phyloP scores from a whole-genome alignment of 2,888 invertebrate species.

The Mylabris sibirica region DNA sequence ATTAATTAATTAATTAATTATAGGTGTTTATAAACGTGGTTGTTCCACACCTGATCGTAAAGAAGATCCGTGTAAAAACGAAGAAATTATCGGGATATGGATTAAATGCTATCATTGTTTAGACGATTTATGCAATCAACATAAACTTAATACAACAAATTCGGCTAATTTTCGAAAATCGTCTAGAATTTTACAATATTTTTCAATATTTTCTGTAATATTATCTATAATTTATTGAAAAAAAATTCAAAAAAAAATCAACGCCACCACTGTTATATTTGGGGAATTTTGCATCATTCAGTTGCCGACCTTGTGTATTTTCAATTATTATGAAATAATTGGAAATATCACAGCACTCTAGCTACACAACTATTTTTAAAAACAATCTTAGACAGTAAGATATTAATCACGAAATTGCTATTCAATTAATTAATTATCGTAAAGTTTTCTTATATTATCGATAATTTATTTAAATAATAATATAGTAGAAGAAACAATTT shows the following conservation, averaged over 20 bases:
- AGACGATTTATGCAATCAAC: background rate
- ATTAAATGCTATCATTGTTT: background rate
- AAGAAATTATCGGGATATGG: slow-evolving; percentile 2
- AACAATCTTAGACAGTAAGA: no score
- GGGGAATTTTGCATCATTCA: background rate
- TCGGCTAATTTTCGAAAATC: background rate
- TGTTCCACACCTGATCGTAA: background rate
- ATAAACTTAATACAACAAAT: background rate
- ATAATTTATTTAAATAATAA: no score
- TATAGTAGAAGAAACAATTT: no score
- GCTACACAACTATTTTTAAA: no score
- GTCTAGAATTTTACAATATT: background rate
- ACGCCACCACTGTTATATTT: background rate
- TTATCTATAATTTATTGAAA: background rate
- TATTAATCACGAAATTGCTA: no score
- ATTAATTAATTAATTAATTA: background rate
- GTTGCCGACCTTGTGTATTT: no score
- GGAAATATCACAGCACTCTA: no score
- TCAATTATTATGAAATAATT: no score
- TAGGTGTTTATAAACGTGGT: background rate
- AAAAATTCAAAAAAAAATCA: background rate
- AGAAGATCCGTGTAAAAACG: background rate
- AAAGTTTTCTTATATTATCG: no score
- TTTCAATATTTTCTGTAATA: background rate
- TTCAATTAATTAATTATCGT: no score